Evolutionary conservation across 1,140 invertebrate species (phyloP).

Genomic region (Lerema accius): DNA sequence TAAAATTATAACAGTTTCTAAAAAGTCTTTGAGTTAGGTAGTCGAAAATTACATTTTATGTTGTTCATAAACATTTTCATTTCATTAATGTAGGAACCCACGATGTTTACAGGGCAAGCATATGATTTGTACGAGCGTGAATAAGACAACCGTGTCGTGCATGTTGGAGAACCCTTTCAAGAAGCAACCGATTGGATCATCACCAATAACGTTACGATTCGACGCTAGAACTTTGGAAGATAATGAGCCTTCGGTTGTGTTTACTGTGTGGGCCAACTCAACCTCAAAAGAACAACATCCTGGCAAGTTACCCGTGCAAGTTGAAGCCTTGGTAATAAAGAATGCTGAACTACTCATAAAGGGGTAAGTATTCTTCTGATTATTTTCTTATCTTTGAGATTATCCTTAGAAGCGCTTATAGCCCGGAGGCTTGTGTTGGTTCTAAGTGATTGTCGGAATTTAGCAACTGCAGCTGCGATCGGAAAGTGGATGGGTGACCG

Average conservation of each 20-base stretch:
- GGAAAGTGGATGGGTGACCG: too few relatives aligned
- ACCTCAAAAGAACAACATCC: constrained; percentile 88
- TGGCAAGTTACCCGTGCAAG: constrained; percentile 81
- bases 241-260: constrained; percentile 86
- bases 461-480: too few relatives aligned
- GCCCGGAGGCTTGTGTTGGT: too few relatives aligned
- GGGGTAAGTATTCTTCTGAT: constrained; percentile 86
- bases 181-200: constrained; percentile 81
- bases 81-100: too few relatives aligned
- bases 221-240: constrained; percentile 89
- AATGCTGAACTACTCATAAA: constrained; percentile 91
- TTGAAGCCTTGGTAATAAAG: constrained; percentile 89
- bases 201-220: constrained; percentile 89
- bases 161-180: constrained; percentile 95
- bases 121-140: constrained; percentile 88
- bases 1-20: too few relatives aligned
- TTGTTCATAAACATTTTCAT: too few relatives aligned
- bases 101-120: constrained; percentile 79
- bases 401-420: too few relatives aligned
- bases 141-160: constrained; percentile 90
- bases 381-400: too few relatives aligned
- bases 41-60: too few relatives aligned
- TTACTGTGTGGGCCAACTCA: constrained; percentile 93
- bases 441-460: too few relatives aligned
- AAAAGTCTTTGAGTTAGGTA: too few relatives aligned